A percentile compares a stretch with the other conserved stretches of the same genome.
phyloP scores from a whole-genome alignment of 2,888 invertebrate species.

The Pharmacophagus antenor region DNA sequence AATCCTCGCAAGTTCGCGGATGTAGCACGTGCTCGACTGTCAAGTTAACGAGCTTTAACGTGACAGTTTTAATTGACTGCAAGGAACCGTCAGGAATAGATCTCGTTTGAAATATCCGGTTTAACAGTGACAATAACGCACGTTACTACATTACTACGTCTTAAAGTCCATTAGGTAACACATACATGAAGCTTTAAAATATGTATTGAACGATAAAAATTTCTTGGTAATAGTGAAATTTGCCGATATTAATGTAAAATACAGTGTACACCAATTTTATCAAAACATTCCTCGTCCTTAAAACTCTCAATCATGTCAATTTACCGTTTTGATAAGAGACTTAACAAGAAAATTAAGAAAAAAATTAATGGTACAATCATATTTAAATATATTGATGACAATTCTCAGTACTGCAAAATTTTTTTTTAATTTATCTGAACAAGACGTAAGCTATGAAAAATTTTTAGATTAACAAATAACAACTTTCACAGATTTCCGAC shows the following conservation, averaged over 20 bases:
- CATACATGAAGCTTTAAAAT: too few species aligned
- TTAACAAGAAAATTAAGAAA: background rate
- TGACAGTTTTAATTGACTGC: conserved; percentile 19
- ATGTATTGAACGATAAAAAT: too few species aligned
- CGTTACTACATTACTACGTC: background rate
- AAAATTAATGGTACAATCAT: background rate
- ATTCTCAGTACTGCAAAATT: background rate
- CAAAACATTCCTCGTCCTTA: too few species aligned
- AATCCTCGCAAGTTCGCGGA: background rate
- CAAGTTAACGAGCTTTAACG: conserved; percentile 11
- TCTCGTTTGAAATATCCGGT: conserved; percentile 22
- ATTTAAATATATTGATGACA: too few species aligned
- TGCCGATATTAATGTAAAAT: too few species aligned
- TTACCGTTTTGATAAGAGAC: too few species aligned
- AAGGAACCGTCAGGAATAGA: conserved; percentile 12
- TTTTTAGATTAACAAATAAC: conserved; percentile 13
- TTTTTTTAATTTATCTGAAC: background rate
- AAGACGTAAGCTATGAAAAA: background rate
- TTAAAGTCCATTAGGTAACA: too few species aligned
- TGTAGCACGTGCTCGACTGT: conserved; percentile 10
- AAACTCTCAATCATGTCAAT: too few species aligned
- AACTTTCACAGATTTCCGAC: conserved; percentile 20
- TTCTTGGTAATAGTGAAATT: too few species aligned
- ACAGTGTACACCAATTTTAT: too few species aligned
- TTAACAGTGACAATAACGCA: background rate